phyloP scores from a whole-genome alignment of 1,140 invertebrate genomes.

The Chrysoperla carnea region DNA sequence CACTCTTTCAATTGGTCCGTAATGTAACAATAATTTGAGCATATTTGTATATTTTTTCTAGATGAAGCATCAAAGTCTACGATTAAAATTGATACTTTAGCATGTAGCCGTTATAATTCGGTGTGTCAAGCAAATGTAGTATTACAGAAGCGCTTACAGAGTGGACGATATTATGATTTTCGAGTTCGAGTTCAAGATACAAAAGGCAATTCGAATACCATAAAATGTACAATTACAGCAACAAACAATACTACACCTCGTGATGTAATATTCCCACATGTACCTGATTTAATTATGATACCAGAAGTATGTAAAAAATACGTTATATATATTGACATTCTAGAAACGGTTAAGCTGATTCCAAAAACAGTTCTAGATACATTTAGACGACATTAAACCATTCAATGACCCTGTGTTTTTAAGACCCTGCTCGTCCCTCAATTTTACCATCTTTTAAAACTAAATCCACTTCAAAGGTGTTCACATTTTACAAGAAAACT shows the following conservation, averaged over 20 bases:
- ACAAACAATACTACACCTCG: constrained; percentile 62
- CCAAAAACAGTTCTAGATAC: too few species aligned
- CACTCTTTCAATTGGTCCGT: too few species aligned
- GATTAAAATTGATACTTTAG: constrained; percentile 56
- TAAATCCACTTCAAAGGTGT: too few species aligned
- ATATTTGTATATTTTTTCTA: constrained; percentile 5
- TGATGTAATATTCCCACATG: constrained; percentile 67
- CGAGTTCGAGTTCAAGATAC: constrained; percentile 56
- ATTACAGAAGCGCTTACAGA: constrained; percentile 48
- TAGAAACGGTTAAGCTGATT: too few species aligned
- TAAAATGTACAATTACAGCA: constrained; percentile 64
- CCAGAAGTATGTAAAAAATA: constrained; percentile 44
- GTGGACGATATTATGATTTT: constrained; percentile 66
- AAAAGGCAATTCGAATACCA: constrained; percentile 52
- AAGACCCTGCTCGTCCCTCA: too few species aligned
- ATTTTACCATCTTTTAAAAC: too few species aligned
- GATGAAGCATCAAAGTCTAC: constrained; percentile 46
- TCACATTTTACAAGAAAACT: too few species aligned
- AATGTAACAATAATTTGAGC: too few species aligned
- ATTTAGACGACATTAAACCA: too few species aligned
- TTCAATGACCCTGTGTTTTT: too few species aligned
- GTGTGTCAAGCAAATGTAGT: constrained; percentile 71
- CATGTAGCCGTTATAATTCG: constrained; percentile 65
- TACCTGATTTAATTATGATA: constrained; percentile 58
- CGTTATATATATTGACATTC: too few species aligned